These are phyloP conservation scores for Ploceus nigricollis DNA, from an alignment of 2,113 vertebrate genomes.

Conservation along the genomic window DNA sequence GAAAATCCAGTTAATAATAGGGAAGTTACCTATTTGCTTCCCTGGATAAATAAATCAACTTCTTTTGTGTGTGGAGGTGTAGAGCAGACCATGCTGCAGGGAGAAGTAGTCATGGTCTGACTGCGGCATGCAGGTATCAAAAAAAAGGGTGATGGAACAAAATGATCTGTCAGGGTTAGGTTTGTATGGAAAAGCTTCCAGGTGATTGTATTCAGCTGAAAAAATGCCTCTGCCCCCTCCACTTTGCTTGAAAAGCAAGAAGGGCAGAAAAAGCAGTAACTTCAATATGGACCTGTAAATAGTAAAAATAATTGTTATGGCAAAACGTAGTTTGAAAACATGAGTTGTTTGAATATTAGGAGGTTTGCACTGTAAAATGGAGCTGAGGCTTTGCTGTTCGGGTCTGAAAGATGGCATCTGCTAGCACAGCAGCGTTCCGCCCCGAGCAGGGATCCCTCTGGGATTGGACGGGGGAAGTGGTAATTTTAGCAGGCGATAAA, in stretches of 20 bases:
- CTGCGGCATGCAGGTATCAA: not conserved
- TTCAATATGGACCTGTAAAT: not conserved
- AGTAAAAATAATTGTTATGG: not conserved
- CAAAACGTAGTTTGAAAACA: not conserved
- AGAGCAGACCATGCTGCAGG: not conserved
- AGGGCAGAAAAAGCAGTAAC: not conserved
- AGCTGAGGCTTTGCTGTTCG: not conserved
- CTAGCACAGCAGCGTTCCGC: not conserved
- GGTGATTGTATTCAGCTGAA: not conserved
- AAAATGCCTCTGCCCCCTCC: not conserved
- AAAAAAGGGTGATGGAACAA: not conserved
- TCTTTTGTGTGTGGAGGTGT: not conserved
- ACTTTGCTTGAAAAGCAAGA: not conserved
- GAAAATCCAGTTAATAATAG: not conserved
- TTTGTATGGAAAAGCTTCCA: not conserved
- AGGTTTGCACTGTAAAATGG: not conserved
- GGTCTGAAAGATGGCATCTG: conserved; percentile 34
- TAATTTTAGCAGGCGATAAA: conserved; percentile 44
- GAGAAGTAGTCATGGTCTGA: not conserved
- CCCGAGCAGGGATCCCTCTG: conserved; percentile 12
- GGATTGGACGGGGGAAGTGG: not conserved
- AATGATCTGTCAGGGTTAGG: not conserved
- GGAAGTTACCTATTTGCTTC: not conserved
- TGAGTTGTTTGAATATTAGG: not conserved
- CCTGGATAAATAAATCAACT: not conserved